Base-by-base conservation (phyloP, 2,797 vertebrate species). In the Steatocranus sp. region DNA sequence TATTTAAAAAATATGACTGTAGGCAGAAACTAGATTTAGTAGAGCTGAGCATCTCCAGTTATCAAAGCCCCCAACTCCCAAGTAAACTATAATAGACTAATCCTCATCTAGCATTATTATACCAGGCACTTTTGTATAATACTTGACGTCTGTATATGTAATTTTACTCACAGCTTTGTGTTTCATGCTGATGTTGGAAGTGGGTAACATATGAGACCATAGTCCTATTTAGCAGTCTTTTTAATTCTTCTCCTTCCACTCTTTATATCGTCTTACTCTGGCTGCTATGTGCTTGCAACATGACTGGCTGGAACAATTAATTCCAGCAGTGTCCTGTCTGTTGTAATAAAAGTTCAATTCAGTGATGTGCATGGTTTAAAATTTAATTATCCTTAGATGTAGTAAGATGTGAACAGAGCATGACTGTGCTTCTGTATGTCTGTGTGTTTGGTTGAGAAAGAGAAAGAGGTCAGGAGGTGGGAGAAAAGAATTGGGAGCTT, bases 301-400 rank as follows among this genome's bases (percentile, higher is more conserved):
- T 32, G 51, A 56, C 70, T 56, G 32, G 27, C 78, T 86, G 17
- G 38, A 80, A 70, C 89, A 86, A 92, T 93, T 91, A 85, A 90
- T 80, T 89, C 77, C 77, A 85, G 51, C 76, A 43, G 74, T 84
- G 74, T 83, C 75, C 78, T 92, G 80, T 90, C 91, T 87, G 83
- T 88, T 86, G 75, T 83, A 89, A 87, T 88, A 77, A 83, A 56
- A 61, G 38, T 51, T 82, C 23, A 68, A 53, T 82, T 89, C 82
- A 82, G 54, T 81, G 83, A 88, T 86, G 88, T 56, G 86, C 66
- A 51, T 79, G 51, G 83, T 84, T 90, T 88, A 81, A 78, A 83
- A 87, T 83, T 88, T 83, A 94, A 94, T 94, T 91, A 91, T 83
- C 66, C 68, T 83, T 84, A 41, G 51, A 82, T 77, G 74, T 76